Percentiles rank a stretch among this genome's conserved stretches.
phyloP scores from a whole-genome alignment of 2,888 invertebrate species.

The Coenonympha arcania region DNA sequence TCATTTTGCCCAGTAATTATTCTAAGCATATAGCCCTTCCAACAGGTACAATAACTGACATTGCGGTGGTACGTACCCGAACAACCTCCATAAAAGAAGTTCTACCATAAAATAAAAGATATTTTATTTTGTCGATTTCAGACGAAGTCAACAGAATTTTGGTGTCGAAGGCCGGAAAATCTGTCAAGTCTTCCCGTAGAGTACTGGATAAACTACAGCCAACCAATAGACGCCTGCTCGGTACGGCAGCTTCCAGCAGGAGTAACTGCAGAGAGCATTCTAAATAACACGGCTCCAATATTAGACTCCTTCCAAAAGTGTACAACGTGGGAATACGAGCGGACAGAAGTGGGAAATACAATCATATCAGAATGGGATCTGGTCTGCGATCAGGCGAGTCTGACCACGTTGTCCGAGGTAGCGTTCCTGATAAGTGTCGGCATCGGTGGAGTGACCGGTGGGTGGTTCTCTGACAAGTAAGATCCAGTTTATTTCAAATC shows the following conservation, averaged over 20 bases:
- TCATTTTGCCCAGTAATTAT: no score
- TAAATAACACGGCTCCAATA: constrained; percentile 40
- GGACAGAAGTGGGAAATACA: constrained; percentile 75
- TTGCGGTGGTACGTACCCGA: no score
- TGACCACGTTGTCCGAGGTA: constrained; percentile 83
- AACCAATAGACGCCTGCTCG: constrained; percentile 74
- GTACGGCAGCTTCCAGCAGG: constrained; percentile 61
- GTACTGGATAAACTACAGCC: constrained; percentile 79
- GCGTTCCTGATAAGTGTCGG: constrained; percentile 86
- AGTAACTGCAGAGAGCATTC: constrained; percentile 49
- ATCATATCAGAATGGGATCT: constrained; percentile 84
- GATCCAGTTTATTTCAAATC: constrained; percentile 7
- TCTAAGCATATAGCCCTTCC: no score
- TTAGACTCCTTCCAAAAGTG: constrained; percentile 63
- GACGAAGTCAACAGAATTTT: constrained; percentile 78
- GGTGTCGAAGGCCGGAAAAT: constrained; percentile 78
- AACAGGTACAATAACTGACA: no score
- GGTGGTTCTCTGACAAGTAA: constrained; percentile 83
- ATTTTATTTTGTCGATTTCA: no score
- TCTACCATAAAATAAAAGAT: no score
- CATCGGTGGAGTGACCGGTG: constrained; percentile 84
- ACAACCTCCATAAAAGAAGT: no score
- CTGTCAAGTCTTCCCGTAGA: constrained; percentile 68
- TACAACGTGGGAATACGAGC: constrained; percentile 76
- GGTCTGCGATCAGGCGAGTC: constrained; percentile 80